phyloP scores from a whole-genome alignment of 2,113 vertebrate species.

The Rhagologus leucostigma region DNA sequence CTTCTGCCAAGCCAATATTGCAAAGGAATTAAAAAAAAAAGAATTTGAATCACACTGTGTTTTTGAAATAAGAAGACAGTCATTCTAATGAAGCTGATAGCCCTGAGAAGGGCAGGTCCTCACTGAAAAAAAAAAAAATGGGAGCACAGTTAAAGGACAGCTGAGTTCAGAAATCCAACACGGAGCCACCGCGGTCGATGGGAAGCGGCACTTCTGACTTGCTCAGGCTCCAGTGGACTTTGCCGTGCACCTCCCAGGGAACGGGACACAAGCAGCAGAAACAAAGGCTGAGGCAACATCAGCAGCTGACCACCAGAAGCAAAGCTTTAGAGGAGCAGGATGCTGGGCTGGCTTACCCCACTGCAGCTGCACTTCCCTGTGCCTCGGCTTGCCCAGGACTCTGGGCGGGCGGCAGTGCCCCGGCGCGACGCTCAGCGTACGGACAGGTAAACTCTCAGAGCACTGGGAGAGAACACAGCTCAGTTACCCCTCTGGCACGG shows the following conservation, averaged over 20 bases:
- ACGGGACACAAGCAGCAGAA: neutral
- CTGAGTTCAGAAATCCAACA: neutral
- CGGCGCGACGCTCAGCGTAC: conserved; percentile 87
- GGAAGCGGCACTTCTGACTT: neutral
- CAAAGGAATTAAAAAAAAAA: neutral
- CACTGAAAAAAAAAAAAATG: neutral
- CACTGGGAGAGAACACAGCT: conserved; percentile 70
- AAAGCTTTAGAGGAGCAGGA: neutral
- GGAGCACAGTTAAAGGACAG: neutral
- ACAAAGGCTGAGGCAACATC: neutral
- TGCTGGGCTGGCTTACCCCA: conserved; percentile 82
- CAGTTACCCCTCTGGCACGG: neutral
- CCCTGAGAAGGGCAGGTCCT: neutral
- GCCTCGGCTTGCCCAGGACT: conserved; percentile 89
- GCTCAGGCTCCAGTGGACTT: neutral
- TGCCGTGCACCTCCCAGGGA: neutral
- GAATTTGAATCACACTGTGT: neutral
- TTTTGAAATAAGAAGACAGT: neutral
- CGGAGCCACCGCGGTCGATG: neutral
- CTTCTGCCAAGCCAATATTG: neutral
- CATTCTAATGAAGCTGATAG: neutral
- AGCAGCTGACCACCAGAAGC: neutral
- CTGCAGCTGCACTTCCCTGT: conserved; percentile 91
- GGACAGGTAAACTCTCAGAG: conserved; percentile 86
- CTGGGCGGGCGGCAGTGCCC: conserved; percentile 85